These are phyloP conservation scores for Pseudochirops cupreus DNA, from an alignment of 2,797 vertebrate genomes.

Conservation along the genomic window DNA sequence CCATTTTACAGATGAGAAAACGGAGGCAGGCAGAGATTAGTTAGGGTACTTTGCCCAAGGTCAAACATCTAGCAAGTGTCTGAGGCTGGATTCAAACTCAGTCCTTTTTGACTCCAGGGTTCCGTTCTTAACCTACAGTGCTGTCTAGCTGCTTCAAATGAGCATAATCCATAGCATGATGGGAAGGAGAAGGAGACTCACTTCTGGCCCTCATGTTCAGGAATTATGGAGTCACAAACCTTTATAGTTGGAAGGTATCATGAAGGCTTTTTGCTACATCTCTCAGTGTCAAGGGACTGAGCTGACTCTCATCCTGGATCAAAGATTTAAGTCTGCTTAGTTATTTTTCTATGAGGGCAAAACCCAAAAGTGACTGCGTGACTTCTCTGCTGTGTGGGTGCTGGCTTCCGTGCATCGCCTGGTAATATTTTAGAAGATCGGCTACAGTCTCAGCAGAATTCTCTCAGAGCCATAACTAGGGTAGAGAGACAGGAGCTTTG, in stretches of 20 bases:
- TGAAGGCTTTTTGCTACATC: background rate
- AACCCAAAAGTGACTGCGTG: background rate
- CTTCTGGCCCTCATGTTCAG: background rate
- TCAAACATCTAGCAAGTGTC: background rate
- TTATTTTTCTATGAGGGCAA: background rate
- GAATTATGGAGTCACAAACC: background rate
- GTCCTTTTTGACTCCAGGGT: conserved; percentile 2
- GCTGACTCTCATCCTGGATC: too few relatives aligned
- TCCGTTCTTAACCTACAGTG: background rate
- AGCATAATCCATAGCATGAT: background rate
- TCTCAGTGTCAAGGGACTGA: background rate
- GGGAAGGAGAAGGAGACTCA: background rate
- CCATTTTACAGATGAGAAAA: conserved; percentile 18
- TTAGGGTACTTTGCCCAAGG: background rate
- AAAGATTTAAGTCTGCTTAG: background rate
- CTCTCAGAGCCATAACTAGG: background rate
- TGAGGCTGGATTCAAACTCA: background rate
- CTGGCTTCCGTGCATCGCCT: background rate
- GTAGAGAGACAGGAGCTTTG: background rate
- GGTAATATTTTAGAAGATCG: background rate
- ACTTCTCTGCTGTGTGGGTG: background rate
- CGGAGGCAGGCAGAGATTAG: background rate
- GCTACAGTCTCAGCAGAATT: background rate
- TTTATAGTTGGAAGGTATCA: background rate
- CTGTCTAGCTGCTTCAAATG: background rate